phyloP scores from a whole-genome alignment of 2,113 vertebrate species.

The Phylloscopus trochilus region DNA sequence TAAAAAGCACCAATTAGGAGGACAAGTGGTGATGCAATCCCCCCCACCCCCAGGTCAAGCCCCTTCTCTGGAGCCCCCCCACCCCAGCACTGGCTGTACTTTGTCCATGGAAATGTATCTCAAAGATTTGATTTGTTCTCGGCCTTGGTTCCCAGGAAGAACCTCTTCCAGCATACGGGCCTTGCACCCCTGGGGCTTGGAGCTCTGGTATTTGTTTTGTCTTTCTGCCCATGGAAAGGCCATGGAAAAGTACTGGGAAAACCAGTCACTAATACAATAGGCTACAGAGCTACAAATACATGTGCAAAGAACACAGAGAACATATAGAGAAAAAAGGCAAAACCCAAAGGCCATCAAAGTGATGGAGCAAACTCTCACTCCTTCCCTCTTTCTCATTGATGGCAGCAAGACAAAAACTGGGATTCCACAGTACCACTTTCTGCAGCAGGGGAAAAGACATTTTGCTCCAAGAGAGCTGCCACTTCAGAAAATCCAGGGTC shows the following conservation, averaged over 20 bases:
- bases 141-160: background rate
- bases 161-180: background rate
- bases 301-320: background rate
- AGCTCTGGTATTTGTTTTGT: background rate
- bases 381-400: background rate
- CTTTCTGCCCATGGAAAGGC: background rate
- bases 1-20: background rate
- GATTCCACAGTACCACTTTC: background rate
- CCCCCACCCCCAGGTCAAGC: background rate
- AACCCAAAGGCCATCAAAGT: rapidly evolving
- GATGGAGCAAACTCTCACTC: background rate
- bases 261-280: too few relatives aligned
- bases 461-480: background rate
- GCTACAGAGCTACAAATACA: background rate
- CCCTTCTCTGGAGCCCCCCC: background rate
- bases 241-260: background rate
- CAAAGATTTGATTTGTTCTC: background rate
- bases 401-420: background rate
- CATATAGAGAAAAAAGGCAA: background rate
- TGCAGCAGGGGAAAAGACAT: background rate
- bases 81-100: too few relatives aligned
- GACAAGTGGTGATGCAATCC: background rate
- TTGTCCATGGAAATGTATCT: background rate
- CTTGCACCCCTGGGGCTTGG: background rate
- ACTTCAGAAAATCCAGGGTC: background rate